Conservation (phyloP, 2,797 vertebrate species). For the Hipposideros larvatus region DNA sequence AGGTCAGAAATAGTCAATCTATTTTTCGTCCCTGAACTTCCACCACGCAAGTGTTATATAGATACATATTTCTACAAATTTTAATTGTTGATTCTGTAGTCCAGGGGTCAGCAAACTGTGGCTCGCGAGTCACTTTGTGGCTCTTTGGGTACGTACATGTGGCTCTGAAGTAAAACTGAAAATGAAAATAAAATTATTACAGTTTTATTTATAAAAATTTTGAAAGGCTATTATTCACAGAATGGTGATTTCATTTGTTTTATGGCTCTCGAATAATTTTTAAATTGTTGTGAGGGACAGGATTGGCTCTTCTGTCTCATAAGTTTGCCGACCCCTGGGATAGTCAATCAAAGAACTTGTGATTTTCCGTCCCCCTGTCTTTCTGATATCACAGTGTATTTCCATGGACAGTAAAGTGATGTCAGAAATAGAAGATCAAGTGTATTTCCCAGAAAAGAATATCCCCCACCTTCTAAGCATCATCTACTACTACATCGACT, state of each 20-base stretch:
- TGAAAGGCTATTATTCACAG: no score
- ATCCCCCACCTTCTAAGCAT: background rate
- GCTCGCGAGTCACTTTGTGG: no score
- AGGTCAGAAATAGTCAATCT: background rate
- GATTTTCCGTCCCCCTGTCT: background rate
- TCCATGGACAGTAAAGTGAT: conserved; percentile 68
- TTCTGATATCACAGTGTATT: conserved; percentile 37
- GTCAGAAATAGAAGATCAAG: conserved; percentile 38
- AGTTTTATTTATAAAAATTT: no score
- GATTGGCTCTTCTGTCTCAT: no score
- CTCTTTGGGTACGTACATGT: no score
- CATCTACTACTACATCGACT: background rate
- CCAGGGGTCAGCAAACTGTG: no score
- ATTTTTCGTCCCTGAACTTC: background rate
- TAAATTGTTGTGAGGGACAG: no score
- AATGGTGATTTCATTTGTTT: no score
- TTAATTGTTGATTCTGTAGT: conserved; percentile 35
- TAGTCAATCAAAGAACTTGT: background rate
- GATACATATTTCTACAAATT: background rate
- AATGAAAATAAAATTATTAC: no score
- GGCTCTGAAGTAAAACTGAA: no score
- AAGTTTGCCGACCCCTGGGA: no score
- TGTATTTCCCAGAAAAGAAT: background rate
- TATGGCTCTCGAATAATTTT: no score
- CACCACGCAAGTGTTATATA: background rate